Evolutionary conservation across 2,113 vertebrate species (phyloP), one percentile per base, ranked within the genome.

Genomic region (Podiceps cristatus): DNA sequence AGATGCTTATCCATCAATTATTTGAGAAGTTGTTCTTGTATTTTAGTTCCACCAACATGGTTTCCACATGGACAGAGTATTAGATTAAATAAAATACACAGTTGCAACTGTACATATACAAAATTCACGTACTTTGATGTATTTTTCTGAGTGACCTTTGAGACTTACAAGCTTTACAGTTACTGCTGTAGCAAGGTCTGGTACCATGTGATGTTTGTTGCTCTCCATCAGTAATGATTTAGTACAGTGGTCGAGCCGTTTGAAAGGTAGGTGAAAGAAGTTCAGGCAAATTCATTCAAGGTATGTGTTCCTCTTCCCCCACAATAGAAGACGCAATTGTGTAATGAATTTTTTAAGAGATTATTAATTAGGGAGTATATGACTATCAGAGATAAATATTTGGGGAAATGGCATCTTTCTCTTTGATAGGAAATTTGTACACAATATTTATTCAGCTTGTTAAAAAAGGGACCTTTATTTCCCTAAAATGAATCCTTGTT

Each of bases 281-380:
- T 47, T 83, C 71, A 71, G 50, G 13, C 29, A 92, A 13, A 75
- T 53, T 35, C 25, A 52, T 37, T 44, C 45, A 52, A 73, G 44
- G 37, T 23, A 24, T 0, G 0, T 11, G 19, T 13, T 52, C 24
- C 11, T 22, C 6, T 16, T 66, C 7, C 11, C 13, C n/a, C 53
- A 11, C 40, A 66, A 19, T 3, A 33, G 5, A 75, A 91, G 27
- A 2, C 62, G 24, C 37, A 87, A 75, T 44, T 72, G 25, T 27
- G 45, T 25, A 69, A 87, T 24, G 11, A 44, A 28, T 69, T 74
- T 68, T 68, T 40, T 0, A 62, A 66, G 8, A 66, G 5, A 69
- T 73, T 81, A 66, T 74, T 45, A 63, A 73, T 64, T 72, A 62
- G 18, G 25, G 19, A 81, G 11, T 40, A 74, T 19, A 40, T 47